Evolutionary conservation across 2,113 vertebrate genomes (phyloP).

Genomic region (Paradoxurus hermaphroditus): DNA sequence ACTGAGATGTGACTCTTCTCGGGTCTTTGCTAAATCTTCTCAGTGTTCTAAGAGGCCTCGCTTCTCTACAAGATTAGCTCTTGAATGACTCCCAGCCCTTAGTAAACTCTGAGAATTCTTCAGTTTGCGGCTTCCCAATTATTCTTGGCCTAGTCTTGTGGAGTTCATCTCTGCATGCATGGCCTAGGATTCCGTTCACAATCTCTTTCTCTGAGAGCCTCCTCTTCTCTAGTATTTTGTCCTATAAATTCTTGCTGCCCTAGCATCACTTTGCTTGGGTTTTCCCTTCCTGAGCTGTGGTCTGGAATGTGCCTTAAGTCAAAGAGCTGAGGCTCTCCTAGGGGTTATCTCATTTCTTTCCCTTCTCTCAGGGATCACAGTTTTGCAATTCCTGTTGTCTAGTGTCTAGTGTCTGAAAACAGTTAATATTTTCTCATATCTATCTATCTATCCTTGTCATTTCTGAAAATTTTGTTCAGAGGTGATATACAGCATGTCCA

Average conservation of each 20-base stretch:
- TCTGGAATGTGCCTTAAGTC: not conserved
- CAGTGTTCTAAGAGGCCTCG: not conserved
- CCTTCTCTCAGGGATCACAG: not conserved
- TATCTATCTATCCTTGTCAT: not conserved
- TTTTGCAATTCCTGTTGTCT: not conserved
- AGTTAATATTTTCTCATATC: not conserved
- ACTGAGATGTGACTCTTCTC: not conserved
- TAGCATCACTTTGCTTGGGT: not conserved
- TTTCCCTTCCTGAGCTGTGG: not conserved
- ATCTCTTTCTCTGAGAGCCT: not conserved
- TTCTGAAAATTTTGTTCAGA: conserved; percentile 26
- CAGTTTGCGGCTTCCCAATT: not conserved
- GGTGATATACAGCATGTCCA: not conserved
- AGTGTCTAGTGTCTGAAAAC: not conserved
- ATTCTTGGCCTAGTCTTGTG: not conserved
- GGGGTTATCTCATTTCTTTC: not conserved
- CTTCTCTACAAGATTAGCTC: not conserved
- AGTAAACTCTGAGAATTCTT: not conserved
- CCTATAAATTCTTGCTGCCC: not conserved
- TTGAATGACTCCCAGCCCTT: not conserved
- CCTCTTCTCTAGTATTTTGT: not conserved
- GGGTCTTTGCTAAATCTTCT: not conserved
- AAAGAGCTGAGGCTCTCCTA: not conserved
- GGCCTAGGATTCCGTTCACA: not conserved
- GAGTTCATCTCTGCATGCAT: not conserved